Base-by-base conservation (phyloP, 2,888 invertebrate genomes). In the Galerucella nymphaeae region DNA sequence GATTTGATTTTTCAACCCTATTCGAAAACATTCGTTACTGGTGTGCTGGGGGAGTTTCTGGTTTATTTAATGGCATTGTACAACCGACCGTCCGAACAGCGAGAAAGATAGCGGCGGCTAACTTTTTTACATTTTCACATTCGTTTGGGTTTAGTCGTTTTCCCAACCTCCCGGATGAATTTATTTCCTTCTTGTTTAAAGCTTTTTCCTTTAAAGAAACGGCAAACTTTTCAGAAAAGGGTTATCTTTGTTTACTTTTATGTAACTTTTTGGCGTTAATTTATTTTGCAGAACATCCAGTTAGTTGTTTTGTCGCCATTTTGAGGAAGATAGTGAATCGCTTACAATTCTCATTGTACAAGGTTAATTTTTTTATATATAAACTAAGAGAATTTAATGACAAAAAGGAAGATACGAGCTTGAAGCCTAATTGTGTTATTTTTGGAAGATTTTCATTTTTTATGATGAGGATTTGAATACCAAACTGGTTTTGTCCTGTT, bases 121-220 rank as follows among this genome's bases (percentile, higher is more conserved):
- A 59, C 30, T 48, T 69, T 69, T 62, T 69, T 62, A 62, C 50
- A 38, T 69, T 69, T 30, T 61, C 69, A 69, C 69, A 69, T 69
- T 62, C 62, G 55, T 69, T 69, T 62, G 69, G 69, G 69, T 69
- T 69, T 53, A 53, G 69, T 53, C 62, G 62, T 62, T 62, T 62
- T 50, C 62, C 62, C 69, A 62, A 50, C 53, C 69, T 62, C 62
- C 45, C 16, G 23, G 38, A 38, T 42, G 18, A 62, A 69, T 69
- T 69, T 69, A 69, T 69, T 69, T 20, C 42, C 62, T 62, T 41
- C 69, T 69, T 69, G 69, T 69, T 69, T 69, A 69, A 69, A 69
- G 53, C 64, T 72, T 79, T 80, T 80, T 80, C 38, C 18, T 9
- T 10, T 38, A 30, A 38, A 59, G 59, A 38, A 30, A 38, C 38